Evolutionary conservation across 2,888 invertebrate genomes (phyloP).

Genomic region (Chelonus formosanus): DNA sequence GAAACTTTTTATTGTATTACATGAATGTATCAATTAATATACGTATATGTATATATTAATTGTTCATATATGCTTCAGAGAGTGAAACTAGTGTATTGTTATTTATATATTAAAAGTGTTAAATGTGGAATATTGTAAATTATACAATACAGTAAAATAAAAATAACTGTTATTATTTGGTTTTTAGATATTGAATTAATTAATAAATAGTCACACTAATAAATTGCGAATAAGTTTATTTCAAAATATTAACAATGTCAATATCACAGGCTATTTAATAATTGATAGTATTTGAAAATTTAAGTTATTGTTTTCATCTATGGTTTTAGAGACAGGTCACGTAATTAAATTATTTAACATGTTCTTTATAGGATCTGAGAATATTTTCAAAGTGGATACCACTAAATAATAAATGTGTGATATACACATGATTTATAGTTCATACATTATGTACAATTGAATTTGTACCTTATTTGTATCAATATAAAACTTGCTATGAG

Average conservation of each 20-base stretch:
- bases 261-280: conserved; percentile 29
- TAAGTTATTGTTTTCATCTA: conserved; percentile 11
- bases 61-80: too few species aligned
- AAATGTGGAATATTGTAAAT: too few species aligned
- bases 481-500: too few species aligned
- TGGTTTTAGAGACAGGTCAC: not conserved
- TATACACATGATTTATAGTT: not conserved
- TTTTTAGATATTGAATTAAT: not conserved
- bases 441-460: not conserved
- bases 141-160: too few species aligned
- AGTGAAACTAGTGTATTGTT: too few species aligned
- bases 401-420: not conserved
- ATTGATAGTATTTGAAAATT: conserved; percentile 12
- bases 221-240: conserved; percentile 16
- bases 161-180: too few species aligned
- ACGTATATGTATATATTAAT: too few species aligned
- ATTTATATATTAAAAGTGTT: too few species aligned
- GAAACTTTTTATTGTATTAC: too few species aligned
- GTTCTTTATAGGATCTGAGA: not conserved
- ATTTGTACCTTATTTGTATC: too few species aligned
- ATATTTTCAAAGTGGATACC: conserved; percentile 5
- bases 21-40: too few species aligned
- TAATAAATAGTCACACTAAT: conserved; percentile 1
- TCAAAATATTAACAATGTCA: conserved; percentile 18
- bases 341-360: not conserved